Conservation (phyloP, 64 coral and sea anemone genomes). For the Cladopsammia gracilis region DNA sequence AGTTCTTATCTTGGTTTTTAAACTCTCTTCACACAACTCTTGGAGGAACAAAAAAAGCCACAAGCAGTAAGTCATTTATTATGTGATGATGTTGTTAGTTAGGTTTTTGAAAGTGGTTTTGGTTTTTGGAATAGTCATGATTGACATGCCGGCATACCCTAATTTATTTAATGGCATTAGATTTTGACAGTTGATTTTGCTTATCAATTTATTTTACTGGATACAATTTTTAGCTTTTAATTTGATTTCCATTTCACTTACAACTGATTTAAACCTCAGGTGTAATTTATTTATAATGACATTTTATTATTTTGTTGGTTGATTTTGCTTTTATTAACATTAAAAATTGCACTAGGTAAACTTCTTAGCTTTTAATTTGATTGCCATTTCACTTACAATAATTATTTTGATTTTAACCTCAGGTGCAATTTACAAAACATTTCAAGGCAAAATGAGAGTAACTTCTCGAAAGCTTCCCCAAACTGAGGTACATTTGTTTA, state of each 20-base stretch:
- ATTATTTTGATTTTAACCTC: background rate
- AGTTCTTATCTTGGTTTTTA: slow-evolving; percentile 98
- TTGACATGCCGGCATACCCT: too few species aligned
- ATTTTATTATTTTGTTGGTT: background rate
- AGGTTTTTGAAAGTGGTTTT: background rate
- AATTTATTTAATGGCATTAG: too few species aligned
- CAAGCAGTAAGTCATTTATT: slow-evolving; percentile 78
- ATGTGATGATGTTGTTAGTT: background rate
- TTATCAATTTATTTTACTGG: too few species aligned
- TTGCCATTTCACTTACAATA: background rate
- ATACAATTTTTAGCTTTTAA: too few species aligned
- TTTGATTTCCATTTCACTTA: too few species aligned
- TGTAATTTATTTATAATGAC: too few species aligned
- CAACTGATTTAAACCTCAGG: too few species aligned
- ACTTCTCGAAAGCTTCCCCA: slow-evolving; percentile 91
- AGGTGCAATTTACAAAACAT: slow-evolving; percentile 92
- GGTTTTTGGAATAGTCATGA: too few species aligned
- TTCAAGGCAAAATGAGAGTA: slow-evolving; percentile 97
- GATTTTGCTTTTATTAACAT: background rate
- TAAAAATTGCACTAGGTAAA: too few species aligned
- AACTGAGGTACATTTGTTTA: slow-evolving; percentile 78
- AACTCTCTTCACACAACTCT: slow-evolving; percentile 97
- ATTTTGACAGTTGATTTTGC: too few species aligned
- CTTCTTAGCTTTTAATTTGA: too few species aligned
- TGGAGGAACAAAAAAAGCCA: slow-evolving; percentile 86